Percentiles rank a stretch among this genome's conserved stretches.
Conservation (phyloP, 2,113 vertebrate species). For the Syngnathus typhle region DNA sequence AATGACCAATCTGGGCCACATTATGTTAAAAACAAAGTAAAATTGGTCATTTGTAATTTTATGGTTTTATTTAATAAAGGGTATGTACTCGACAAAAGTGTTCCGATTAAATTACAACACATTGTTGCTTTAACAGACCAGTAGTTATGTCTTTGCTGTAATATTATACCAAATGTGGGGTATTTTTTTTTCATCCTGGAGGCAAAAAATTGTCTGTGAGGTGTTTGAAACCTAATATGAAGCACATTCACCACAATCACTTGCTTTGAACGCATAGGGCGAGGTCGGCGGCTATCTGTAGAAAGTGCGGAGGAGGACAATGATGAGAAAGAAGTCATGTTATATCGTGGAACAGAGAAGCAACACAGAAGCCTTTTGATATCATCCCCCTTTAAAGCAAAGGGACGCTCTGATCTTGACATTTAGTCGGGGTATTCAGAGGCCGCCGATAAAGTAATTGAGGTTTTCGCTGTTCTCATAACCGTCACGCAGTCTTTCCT, state of each 20-base stretch:
- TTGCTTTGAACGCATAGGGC: constrained; percentile 59
- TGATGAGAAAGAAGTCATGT: constrained; percentile 65
- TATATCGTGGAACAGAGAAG: constrained; percentile 71
- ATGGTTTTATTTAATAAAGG: not conserved
- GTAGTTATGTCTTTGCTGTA: constrained; percentile 20
- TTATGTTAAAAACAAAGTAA: too few relatives aligned
- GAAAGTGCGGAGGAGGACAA: constrained; percentile 53
- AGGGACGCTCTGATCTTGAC: constrained; percentile 74
- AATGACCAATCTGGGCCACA: too few relatives aligned
- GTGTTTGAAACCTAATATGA: constrained; percentile 52
- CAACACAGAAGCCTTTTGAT: constrained; percentile 71
- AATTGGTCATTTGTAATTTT: too few relatives aligned
- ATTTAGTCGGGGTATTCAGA: constrained; percentile 71
- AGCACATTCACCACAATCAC: constrained; percentile 47
- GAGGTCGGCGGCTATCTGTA: constrained; percentile 62
- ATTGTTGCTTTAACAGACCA: constrained; percentile 13
- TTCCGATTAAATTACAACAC: not conserved
- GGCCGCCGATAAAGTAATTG: constrained; percentile 68
- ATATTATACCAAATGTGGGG: constrained; percentile 17
- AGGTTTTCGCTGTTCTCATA: constrained; percentile 47
- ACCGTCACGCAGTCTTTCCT: constrained; percentile 30
- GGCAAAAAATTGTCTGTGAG: constrained; percentile 21
- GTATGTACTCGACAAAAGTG: not conserved
- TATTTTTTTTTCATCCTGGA: not conserved
- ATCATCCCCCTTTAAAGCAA: constrained; percentile 66